Evolutionary conservation across 2,888 invertebrate species (phyloP), one percentile per base, ranked within the genome.

Genomic region (Anodontia alba): DNA sequence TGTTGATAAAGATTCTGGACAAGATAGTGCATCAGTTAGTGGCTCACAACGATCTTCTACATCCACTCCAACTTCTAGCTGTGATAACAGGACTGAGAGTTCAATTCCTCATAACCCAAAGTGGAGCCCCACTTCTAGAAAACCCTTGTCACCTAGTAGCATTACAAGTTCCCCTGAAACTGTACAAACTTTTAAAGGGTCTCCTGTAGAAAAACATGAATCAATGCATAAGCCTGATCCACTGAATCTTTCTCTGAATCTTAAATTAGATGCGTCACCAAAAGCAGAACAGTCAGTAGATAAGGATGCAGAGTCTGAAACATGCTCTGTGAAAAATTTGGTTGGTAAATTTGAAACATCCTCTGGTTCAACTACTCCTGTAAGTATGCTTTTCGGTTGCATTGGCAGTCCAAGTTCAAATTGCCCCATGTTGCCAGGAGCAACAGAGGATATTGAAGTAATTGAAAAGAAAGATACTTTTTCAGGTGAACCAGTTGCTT

Each of bases 301-400:
- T 49, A 76, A 77, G 20, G 78, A 67, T n/a, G 38, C 51, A 23
- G 73, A 73, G 43, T 51, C 54, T 12, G 78, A 78, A 43, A 38
- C 57, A 26, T 76, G 78, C 49, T 82, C 83, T 29, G 91, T 91
- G 0, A 84, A 83, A 54, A 87, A 89, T 76, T 73, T 91, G 17
- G 84, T 88, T 2, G 90, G 88, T 1, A 86, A 83, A 67, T 91
- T 91, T 84, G 88, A 90, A 69, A 76, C 70, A 33, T 46, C 80
- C 31, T 80, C 81, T 43, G 85, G 70, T 12, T 76, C 83, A 69
- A 51, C 62, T 26, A 76, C 79, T 7, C 79, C 79, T 29, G 67
- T 79, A 38, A 71, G 68, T 29, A 62, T 62, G 62, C 23, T 17
- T 33, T 62, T 33, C 17, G 70, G 72, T 26, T 73, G 67, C 43